These are phyloP conservation scores for Eremophila alpestris DNA, from an alignment of 2,797 vertebrate genomes.

Conservation along the genomic window DNA sequence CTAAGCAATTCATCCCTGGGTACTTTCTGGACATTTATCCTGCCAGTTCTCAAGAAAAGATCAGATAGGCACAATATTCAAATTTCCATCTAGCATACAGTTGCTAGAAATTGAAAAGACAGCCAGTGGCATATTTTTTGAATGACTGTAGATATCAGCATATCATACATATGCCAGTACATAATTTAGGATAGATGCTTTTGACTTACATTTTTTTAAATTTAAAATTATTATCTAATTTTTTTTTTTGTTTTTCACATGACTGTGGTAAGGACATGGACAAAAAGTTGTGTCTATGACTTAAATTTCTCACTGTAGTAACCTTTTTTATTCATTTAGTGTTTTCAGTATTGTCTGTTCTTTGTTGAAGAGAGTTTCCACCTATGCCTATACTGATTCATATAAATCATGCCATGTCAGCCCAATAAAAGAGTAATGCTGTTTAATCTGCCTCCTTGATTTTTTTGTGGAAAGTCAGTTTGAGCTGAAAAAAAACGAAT, in stretches of 20 bases:
- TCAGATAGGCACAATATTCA: not conserved
- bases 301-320: not conserved
- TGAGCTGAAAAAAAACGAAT: not conserved
- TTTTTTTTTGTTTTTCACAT: not conserved
- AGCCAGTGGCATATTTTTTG: not conserved
- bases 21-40: not conserved
- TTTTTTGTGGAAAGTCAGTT: not conserved
- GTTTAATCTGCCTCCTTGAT: not conserved
- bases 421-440: not conserved
- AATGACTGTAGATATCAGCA: not conserved
- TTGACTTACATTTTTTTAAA: not conserved
- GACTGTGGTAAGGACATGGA: not conserved
- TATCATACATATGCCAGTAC: not conserved
- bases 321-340: not conserved
- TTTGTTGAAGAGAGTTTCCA: not conserved
- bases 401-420: not conserved
- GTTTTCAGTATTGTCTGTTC: not conserved
- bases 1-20: not conserved
- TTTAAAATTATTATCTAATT: not conserved
- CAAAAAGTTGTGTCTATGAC: not conserved
- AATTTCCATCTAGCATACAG: not conserved
- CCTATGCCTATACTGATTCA: not conserved
- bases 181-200: not conserved
- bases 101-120: not conserved
- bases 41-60: not conserved